Evolutionary conservation across 2,888 invertebrate species (phyloP).

Genomic region (Lordiphosa fenestrarum): DNA sequence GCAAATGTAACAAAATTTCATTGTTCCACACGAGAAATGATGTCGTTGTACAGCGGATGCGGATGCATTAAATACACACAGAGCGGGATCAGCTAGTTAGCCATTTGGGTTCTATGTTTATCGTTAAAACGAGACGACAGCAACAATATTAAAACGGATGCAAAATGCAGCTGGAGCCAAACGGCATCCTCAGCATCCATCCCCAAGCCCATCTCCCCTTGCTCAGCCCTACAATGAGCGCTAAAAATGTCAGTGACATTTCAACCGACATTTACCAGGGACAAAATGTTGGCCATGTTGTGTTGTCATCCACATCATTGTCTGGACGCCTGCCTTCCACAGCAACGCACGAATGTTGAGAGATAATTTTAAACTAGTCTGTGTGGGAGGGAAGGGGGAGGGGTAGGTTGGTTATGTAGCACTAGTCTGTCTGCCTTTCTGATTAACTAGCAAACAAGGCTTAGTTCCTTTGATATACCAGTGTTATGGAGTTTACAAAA

Average conservation of each 20-base stretch:
- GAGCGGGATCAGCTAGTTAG: constrained; percentile 4
- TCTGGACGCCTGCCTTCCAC: neutral
- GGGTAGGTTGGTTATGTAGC: too few relatives aligned
- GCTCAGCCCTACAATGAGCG: constrained; percentile 3
- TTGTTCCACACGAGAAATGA: constrained; percentile 12
- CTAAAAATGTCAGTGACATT: constrained; percentile 30
- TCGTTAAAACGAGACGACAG: constrained; percentile 11
- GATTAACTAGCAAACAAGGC: neutral
- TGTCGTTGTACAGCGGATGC: constrained; percentile 14
- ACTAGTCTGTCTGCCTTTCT: constrained; percentile 1
- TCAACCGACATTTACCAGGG: constrained; percentile 11
- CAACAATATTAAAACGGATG: constrained; percentile 24
- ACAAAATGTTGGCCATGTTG: constrained; percentile 8
- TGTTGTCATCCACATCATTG: constrained; percentile 1
- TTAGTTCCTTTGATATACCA: neutral
- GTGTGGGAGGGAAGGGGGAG: neutral
- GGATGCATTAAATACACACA: constrained; percentile 4
- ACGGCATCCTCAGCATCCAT: too few relatives aligned
- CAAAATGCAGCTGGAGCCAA: constrained; percentile 19
- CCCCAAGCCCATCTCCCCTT: too few relatives aligned
- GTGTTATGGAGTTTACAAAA: too few relatives aligned
- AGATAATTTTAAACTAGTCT: too few relatives aligned
- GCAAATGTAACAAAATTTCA: constrained; percentile 19
- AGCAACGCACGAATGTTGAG: too few relatives aligned
- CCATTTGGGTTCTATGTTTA: constrained; percentile 21